Evolutionary conservation across 2,888 invertebrate genomes (phyloP).

Genomic region (Caenorhabditis sp.): DNA sequence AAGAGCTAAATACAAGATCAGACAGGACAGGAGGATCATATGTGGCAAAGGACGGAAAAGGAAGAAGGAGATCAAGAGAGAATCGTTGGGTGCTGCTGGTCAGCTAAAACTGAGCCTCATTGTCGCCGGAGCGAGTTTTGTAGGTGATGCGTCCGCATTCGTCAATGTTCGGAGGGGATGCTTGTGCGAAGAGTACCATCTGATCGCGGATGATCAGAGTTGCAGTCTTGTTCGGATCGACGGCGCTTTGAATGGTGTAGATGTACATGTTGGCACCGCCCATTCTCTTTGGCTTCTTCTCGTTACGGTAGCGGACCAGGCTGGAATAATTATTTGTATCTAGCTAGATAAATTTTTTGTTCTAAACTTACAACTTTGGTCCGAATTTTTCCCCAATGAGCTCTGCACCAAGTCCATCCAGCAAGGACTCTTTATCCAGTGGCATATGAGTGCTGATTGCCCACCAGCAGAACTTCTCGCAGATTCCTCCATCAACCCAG

Average conservation of each 20-base stretch:
- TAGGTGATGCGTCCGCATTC: slow-evolving; percentile 32
- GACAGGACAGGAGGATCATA: slow-evolving; percentile 1
- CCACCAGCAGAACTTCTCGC: slow-evolving; percentile 41
- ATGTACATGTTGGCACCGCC: slow-evolving; percentile 7
- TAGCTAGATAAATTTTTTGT: background rate
- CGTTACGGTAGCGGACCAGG: background rate
- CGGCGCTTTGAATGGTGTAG: slow-evolving; percentile 9
- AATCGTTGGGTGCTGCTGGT: background rate
- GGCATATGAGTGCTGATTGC: slow-evolving; percentile 35
- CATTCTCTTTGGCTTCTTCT: slow-evolving; percentile 3
- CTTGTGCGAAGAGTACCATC: slow-evolving; percentile 37
- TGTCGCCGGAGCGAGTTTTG: slow-evolving; percentile 28
- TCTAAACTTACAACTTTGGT: slow-evolving; percentile 18
- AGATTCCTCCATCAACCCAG: slow-evolving; percentile 20
- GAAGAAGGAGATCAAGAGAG: background rate
- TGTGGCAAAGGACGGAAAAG: background rate
- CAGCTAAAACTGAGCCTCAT: slow-evolving; percentile 35
- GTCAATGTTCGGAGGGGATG: slow-evolving; percentile 19
- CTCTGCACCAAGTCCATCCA: slow-evolving; percentile 14
- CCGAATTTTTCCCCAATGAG: slow-evolving; percentile 22
- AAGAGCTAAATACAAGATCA: background rate
- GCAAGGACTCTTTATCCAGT: slow-evolving; percentile 1
- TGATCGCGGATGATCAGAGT: slow-evolving; percentile 31
- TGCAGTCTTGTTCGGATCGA: background rate
- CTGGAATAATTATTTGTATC: slow-evolving; percentile 12